Base-by-base conservation (phyloP, 92 coral and sea anemone species). In the Chrysogorgia sp. region DNA sequence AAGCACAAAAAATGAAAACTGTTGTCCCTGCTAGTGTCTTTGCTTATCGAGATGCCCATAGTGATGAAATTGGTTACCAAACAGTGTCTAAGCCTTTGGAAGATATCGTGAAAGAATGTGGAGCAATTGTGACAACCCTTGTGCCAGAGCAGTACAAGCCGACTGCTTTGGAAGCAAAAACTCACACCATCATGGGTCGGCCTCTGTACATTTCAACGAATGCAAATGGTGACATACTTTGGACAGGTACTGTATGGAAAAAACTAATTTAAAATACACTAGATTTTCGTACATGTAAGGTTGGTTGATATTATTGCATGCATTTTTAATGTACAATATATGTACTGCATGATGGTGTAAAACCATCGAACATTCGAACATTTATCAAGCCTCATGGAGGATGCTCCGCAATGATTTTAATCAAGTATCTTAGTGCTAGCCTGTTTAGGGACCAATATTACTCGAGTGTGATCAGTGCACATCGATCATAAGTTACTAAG, bases 41-140 rank as follows among this genome's bases (percentile, higher is more conserved):
- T 57, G 28, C 86, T 4, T 82, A 61, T 28, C 62, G 25, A 40
- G 86, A 75, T 62, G 7, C 48, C 21, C 82, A 82, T 49, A 82
- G 86, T 75, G 86, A 82, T 75, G 86, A 82, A 30, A 9, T 75
- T 7, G 45, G 82, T 24, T 75, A 63, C 77, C 87, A 83, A 35
- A 83, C 87, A 20, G 77, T 83, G 2, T 75, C 82, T 2, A 74
- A 82, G 55, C 12, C 17, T 30, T 32, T 82, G 59, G 81, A 82
- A 67, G 58, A 52, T 12, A 25, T 68, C 56, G 53, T 81, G 24
- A n/a, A 50, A 19, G 80, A 55, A 14, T 31, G 34, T 7, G n/a
- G 26, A 52, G 37, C 33, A 31, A 65, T 70, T 8, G 15, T 81
- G 10, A 47, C 24, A 14, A 70, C 80, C 34, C 20, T 69, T 50